Conservation (phyloP, 2,888 invertebrate genomes). For the Rambutsinella grinnellia region DNA sequence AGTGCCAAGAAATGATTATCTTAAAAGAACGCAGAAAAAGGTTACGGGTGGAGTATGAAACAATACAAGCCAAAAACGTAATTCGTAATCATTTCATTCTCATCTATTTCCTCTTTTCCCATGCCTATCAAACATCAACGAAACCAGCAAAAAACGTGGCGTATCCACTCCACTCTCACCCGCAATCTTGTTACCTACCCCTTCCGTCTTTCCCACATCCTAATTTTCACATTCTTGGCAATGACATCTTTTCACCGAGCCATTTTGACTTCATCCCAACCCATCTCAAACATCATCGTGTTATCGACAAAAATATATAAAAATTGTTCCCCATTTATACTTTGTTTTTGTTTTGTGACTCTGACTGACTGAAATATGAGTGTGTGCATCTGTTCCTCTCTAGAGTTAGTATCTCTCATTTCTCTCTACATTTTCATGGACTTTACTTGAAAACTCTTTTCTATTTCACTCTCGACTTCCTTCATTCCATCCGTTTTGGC, state of each 20-base stretch:
- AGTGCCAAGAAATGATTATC: no score
- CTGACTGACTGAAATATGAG: slow-evolving; percentile 43
- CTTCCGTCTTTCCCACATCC: not conserved
- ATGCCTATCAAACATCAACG: no score
- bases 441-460: not conserved
- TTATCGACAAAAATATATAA: not conserved
- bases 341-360: slow-evolving; percentile 12
- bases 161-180: no score
- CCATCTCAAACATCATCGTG: not conserved
- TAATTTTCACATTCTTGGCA: slow-evolving; percentile 39
- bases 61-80: no score
- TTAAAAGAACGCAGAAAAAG: no score
- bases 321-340: not conserved
- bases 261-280: not conserved
- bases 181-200: no score
- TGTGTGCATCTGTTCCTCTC: slow-evolving; percentile 20
- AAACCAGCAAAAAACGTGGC: no score
- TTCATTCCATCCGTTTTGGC: slow-evolving; percentile 5
- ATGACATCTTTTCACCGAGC: slow-evolving; percentile 22
- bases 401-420: not conserved
- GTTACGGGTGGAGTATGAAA: no score
- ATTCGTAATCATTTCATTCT: no score
- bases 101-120: no score
- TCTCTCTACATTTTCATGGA: not conserved
- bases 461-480: not conserved